A percentile compares a stretch with the other conserved stretches of the same genome.
Evolutionary conservation across 2,797 vertebrate species (phyloP).

Genomic region (Mus minutoides): DNA sequence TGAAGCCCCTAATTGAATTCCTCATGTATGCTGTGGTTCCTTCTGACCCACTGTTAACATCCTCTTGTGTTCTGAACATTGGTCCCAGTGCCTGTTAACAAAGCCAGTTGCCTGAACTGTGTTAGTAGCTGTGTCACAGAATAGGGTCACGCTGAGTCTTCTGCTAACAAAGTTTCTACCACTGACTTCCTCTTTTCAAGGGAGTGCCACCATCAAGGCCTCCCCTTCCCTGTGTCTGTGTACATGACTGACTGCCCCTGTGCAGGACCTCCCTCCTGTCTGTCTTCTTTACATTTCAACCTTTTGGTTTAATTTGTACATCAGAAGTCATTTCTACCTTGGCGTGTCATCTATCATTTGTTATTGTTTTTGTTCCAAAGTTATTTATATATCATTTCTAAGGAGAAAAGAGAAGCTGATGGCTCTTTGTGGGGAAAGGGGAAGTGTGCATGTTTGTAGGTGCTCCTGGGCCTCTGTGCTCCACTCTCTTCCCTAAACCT

Average conservation of each 20-base stretch:
- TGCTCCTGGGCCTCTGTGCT: neutral
- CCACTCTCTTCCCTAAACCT: neutral
- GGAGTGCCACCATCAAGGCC: neutral
- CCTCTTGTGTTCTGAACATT: neutral
- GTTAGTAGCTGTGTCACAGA: neutral
- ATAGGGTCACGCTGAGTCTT: neutral
- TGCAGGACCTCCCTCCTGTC: neutral
- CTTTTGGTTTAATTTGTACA: neutral
- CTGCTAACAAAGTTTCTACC: neutral
- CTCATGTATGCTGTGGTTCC: neutral
- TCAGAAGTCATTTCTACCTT: conserved; percentile 34
- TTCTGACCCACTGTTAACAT: neutral
- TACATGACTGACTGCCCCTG: neutral
- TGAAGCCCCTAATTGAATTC: neutral
- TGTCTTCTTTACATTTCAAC: neutral
- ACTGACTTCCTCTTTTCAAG: neutral
- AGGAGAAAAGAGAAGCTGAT: neutral
- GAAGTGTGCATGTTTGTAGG: too few species aligned
- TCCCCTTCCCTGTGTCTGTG: neutral
- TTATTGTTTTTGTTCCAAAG: neutral
- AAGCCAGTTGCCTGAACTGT: neutral
- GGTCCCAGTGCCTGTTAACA: neutral
- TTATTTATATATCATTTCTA: neutral
- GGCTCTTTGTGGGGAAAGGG: too few species aligned
- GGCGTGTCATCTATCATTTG: neutral